Percentiles rank a stretch among this genome's conserved stretches.
Conservation (phyloP, 2,888 invertebrate genomes). For the Nymphalis urticae region DNA sequence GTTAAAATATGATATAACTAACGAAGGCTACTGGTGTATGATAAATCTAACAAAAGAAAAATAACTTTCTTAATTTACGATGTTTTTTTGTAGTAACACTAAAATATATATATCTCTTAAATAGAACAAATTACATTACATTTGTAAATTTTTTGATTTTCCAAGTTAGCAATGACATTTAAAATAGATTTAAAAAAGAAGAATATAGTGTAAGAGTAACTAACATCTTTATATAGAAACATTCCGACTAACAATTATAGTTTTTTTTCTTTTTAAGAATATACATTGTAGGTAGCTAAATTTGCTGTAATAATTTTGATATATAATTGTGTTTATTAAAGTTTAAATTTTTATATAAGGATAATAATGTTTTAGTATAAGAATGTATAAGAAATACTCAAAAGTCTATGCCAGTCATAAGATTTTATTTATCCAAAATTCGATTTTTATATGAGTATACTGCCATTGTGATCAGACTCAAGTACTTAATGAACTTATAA, state of each 20-base stretch:
- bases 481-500: slow-evolving; percentile 65
- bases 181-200: neutral
- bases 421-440: slow-evolving; percentile 36
- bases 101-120: neutral
- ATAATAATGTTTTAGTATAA: slow-evolving; percentile 31
- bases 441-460: slow-evolving; percentile 33
- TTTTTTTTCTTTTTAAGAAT: slow-evolving; percentile 41
- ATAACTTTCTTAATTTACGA: neutral
- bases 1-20: neutral
- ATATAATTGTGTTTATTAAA: slow-evolving; percentile 54
- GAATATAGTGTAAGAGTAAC: slow-evolving; percentile 29
- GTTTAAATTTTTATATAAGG: slow-evolving; percentile 40
- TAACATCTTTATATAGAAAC: slow-evolving; percentile 39
- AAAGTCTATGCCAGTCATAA: slow-evolving; percentile 36
- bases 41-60: neutral
- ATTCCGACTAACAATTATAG: slow-evolving; percentile 45
- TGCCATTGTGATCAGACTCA: slow-evolving; percentile 59
- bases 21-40: neutral
- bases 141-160: neutral
- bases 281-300: slow-evolving; percentile 73
- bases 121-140: neutral
- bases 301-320: slow-evolving; percentile 61
- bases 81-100: neutral
- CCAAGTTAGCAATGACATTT: neutral
- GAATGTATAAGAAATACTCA: slow-evolving; percentile 36